These are phyloP conservation scores for Shargacucullia verbasci DNA, from an alignment of 2,888 invertebrate species.

Conservation along the genomic window DNA sequence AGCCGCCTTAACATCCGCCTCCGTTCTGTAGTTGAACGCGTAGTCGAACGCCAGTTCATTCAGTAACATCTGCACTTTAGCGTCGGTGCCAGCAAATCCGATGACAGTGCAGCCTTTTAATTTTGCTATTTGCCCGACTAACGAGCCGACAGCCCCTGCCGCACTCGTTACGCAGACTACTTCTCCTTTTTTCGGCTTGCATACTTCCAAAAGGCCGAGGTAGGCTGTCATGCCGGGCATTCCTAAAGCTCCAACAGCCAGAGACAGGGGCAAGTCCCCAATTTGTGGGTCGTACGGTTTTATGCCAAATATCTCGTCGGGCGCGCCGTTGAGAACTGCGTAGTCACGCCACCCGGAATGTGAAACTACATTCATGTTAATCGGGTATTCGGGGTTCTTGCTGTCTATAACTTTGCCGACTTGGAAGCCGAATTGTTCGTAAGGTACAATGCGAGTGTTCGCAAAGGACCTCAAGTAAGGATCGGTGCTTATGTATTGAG, in stretches of 20 bases:
- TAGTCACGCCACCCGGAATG: slow-evolving; percentile 91
- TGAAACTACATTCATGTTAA: slow-evolving; percentile 88
- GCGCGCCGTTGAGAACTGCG: slow-evolving; percentile 63
- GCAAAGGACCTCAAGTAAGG: slow-evolving; percentile 90
- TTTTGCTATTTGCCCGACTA: slow-evolving; percentile 91
- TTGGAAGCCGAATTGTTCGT: slow-evolving; percentile 69
- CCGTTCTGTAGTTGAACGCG: slow-evolving; percentile 92
- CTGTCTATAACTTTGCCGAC: slow-evolving; percentile 89
- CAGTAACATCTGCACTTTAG: slow-evolving; percentile 90
- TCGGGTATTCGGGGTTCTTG: slow-evolving; percentile 88
- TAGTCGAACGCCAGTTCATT: slow-evolving; percentile 90
- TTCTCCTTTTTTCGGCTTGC: slow-evolving; percentile 90
- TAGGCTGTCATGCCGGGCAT: slow-evolving; percentile 88
- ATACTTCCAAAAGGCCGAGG: slow-evolving; percentile 83
- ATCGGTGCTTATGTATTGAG: slow-evolving; percentile 90
- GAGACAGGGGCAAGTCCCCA: slow-evolving; percentile 82
- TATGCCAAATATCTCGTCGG: slow-evolving; percentile 61
- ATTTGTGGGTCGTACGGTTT: slow-evolving; percentile 80
- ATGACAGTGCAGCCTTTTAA: slow-evolving; percentile 58
- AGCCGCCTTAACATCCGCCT: slow-evolving; percentile 71
- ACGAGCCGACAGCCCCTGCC: slow-evolving; percentile 91
- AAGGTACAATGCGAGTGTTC: slow-evolving; percentile 54
- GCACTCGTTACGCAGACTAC: slow-evolving; percentile 91
- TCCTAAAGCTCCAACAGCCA: slow-evolving; percentile 89
- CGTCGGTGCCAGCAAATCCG: slow-evolving; percentile 90